Conservation (phyloP, 2,113 vertebrate species). For the Artemisiospiza belli region DNA sequence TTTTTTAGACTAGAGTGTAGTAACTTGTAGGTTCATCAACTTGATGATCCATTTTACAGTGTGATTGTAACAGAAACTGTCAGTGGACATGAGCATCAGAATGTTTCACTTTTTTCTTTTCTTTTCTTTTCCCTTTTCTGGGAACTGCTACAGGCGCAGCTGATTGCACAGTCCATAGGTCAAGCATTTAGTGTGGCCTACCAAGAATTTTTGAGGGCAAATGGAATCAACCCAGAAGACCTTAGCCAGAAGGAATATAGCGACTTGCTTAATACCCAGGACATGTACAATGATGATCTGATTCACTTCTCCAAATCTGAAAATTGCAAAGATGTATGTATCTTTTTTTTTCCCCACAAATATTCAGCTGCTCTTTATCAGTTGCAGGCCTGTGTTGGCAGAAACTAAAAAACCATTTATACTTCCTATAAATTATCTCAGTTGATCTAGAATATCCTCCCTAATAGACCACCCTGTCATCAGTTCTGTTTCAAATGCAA, state of each 20-base stretch:
- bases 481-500: not conserved
- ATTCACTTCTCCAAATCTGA: conserved; percentile 98
- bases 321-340: conserved; percentile 95
- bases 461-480: not conserved
- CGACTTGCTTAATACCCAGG: conserved; percentile 94
- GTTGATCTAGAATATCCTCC: not conserved
- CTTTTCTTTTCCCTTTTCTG: not conserved
- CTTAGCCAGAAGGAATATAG: conserved; percentile 97
- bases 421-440: not conserved
- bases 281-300: conserved; percentile 98
- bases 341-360: accelerated
- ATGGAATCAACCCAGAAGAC: conserved; percentile 95
- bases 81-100: not conserved
- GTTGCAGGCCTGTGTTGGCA: not conserved
- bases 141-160: conserved; percentile 81
- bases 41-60: not conserved
- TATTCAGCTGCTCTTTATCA: not conserved
- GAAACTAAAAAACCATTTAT: not conserved
- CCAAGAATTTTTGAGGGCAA: conserved; percentile 94
- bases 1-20: not conserved
- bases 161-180: conserved; percentile 96
- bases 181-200: conserved; percentile 97
- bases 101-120: not conserved
- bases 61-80: not conserved
- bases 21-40: not conserved